Conservation (phyloP, 2,888 invertebrate species). For the Mycogona germanica region DNA sequence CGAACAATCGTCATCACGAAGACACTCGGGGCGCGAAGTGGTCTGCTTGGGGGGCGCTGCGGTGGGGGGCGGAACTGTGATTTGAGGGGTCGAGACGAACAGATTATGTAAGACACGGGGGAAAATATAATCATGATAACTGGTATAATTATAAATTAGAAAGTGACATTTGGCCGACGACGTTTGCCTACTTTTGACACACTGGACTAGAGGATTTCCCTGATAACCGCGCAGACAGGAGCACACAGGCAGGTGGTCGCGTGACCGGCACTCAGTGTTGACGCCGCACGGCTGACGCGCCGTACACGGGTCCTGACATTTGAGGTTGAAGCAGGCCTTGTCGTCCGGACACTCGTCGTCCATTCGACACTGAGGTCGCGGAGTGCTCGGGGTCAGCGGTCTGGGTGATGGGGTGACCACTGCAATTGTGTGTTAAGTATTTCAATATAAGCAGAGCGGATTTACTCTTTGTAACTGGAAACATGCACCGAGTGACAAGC, state of each 20-base stretch:
- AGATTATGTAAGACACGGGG: neutral
- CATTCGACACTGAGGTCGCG: constrained; percentile 15
- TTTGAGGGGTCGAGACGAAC: neutral
- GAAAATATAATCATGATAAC: neutral
- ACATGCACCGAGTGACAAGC: no score
- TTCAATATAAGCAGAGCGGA: neutral
- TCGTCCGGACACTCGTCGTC: constrained; percentile 17
- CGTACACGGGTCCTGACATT: constrained; percentile 17
- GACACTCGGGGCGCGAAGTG: constrained; percentile 19
- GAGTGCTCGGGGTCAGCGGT: constrained; percentile 8
- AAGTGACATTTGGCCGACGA: no score
- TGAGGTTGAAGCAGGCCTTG: constrained; percentile 14
- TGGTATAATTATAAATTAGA: no score
- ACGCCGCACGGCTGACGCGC: constrained; percentile 23
- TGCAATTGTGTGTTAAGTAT: neutral
- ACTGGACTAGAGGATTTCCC: constrained; percentile 27
- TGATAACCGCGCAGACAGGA: constrained; percentile 23
- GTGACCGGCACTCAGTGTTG: constrained; percentile 25
- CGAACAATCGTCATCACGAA: constrained; percentile 25
- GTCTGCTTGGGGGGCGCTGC: neutral
- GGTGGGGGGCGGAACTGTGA: constrained; percentile 3
- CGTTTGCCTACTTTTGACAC: constrained; percentile 15
- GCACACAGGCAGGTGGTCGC: constrained; percentile 26
- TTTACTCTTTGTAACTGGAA: neutral
- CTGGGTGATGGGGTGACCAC: neutral